A percentile compares a stretch with the other conserved stretches of the same genome.
These are phyloP conservation scores for Poecilus cupreus DNA, from an alignment of 2,888 invertebrate genomes.

Conservation along the genomic window DNA sequence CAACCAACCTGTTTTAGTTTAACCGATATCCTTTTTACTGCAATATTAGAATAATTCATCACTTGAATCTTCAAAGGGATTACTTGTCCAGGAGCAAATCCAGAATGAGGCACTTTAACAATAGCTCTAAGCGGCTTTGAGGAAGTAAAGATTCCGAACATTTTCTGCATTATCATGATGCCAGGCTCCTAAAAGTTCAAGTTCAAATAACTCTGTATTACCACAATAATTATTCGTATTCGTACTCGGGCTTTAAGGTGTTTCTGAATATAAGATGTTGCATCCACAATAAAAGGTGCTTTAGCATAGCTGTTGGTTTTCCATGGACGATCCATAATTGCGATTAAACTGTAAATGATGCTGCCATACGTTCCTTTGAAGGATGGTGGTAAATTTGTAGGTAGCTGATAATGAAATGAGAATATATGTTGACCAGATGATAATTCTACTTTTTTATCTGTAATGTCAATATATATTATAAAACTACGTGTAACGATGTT, in stretches of 20 bases:
- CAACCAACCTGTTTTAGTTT: constrained; percentile 66
- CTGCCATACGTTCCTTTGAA: constrained; percentile 65
- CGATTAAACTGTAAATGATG: constrained; percentile 65
- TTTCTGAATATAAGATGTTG: constrained; percentile 66
- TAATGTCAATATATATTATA: not conserved
- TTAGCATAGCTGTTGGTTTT: constrained; percentile 67
- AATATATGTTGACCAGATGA: constrained; percentile 67
- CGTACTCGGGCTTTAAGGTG: constrained; percentile 34
- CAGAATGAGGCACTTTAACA: constrained; percentile 81
- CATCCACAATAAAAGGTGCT: constrained; percentile 65
- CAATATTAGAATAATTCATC: constrained; percentile 85
- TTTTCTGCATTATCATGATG: constrained; percentile 82
- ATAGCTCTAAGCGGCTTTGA: constrained; percentile 80
- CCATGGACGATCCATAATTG: constrained; percentile 67
- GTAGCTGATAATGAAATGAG: constrained; percentile 66
- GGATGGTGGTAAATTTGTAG: constrained; percentile 66
- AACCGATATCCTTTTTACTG: constrained; percentile 77
- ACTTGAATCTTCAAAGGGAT: constrained; percentile 82
- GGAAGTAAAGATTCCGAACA: constrained; percentile 86
- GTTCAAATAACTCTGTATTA: not conserved
- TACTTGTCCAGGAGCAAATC: constrained; percentile 85
- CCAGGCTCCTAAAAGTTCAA: constrained; percentile 77
- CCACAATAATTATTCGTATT: constrained; percentile 53
- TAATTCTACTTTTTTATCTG: constrained; percentile 50
- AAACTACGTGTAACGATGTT: not conserved